Base-by-base conservation (phyloP, 2,888 invertebrate genomes). In the Fissipunctia ypsillon region DNA sequence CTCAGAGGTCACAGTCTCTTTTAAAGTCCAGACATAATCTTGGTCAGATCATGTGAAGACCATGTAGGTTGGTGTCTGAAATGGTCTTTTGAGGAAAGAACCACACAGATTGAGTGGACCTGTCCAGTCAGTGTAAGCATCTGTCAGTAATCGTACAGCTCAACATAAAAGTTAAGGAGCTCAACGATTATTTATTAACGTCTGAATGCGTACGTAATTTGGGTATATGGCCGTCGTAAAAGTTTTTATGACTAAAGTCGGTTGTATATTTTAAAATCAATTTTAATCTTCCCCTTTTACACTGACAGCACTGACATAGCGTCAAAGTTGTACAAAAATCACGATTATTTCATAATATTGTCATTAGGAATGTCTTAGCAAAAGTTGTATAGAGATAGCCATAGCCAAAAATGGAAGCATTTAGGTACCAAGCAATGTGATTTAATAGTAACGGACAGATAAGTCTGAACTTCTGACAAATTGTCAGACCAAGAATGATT, bases 351-450 rank as follows among this genome's bases (percentile, higher is more conserved):
- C 2, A 61, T 54, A 25, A 56, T 70, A 66, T 60, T 67, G 65
- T 70, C 45, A n/a, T 56, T 31, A 71, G 86, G 81, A 84, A 84
- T 84, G 81, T 75, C 38, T 69, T 52, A 66, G 74, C 41, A 59
- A 78, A 61, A 45, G 43, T 50, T 68, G 61, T 10, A 38, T n/a
- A 65, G 16, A 67, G 3, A 60, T 48, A 64, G 56, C 12, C 7
- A 25, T 75, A 54, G 59, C 31, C 31, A 69, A 63, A 64, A 57
- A 57, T 57, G 14, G 35, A 63, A 69, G 65, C 35, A 45, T 41
- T 38, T 22, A 54, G 48, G 35, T 48, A 76, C 10, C n/a, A 57
- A 78, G 35, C 25, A 25, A 25, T 16, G n/a, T 28, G 59, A 19
- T n/a, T 10, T 43, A n/a, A 25, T 3, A 25, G 25, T 25, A 52